Evolutionary conservation across 2,888 invertebrate genomes (phyloP).

Genomic region (Thecocarcelia acutangulata): DNA sequence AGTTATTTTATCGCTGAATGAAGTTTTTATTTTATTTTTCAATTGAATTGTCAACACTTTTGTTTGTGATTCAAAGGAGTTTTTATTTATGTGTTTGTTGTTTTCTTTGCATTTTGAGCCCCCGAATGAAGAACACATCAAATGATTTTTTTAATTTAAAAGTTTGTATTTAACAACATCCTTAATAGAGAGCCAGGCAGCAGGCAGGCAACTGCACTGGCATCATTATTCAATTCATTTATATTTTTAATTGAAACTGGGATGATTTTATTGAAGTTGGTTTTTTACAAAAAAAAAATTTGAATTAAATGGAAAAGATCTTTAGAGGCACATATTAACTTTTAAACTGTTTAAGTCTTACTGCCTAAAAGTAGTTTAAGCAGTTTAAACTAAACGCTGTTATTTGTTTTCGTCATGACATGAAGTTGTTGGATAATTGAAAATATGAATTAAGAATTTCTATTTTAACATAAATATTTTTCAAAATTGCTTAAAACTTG

Average conservation of each 20-base stretch:
- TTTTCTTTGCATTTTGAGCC: not conserved
- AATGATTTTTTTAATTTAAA: constrained; percentile 43
- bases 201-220: not conserved
- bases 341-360: not conserved
- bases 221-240: constrained; percentile 33
- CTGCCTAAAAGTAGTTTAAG: not conserved
- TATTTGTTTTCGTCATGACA: not conserved
- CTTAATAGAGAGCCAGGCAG: constrained; percentile 29
- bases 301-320: too few species aligned
- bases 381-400: not conserved
- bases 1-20: constrained; percentile 5
- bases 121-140: constrained; percentile 11
- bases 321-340: not conserved
- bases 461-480: not conserved
- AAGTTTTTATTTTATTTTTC: constrained; percentile 22
- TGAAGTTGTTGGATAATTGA: not conserved
- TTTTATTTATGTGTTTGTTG: not conserved
- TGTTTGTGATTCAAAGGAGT: constrained; percentile 41
- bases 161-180: constrained; percentile 19
- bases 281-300: too few species aligned
- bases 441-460: constrained; percentile 9
- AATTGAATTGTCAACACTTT: constrained; percentile 54
- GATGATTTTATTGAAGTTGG: too few species aligned
- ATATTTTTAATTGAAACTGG: too few species aligned
- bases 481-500: not conserved